phyloP scores from a whole-genome alignment of 2,113 vertebrate species.

The Rhabdornis inornatus region DNA sequence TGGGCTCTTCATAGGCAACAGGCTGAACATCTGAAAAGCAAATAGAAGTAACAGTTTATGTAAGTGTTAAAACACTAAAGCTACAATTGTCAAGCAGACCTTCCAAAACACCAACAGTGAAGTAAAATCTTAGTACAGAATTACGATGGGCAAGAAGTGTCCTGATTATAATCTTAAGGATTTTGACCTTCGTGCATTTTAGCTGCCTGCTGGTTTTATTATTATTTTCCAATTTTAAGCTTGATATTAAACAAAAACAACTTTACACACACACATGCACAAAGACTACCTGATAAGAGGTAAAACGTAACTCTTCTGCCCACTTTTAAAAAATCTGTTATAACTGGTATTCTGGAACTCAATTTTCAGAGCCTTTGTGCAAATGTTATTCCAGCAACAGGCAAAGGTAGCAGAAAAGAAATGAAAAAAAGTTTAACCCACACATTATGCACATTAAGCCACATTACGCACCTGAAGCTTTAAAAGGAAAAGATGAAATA shows the following conservation, averaged over 20 bases:
- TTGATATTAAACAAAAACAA: not conserved
- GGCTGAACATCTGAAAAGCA: conserved; percentile 89
- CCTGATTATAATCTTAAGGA: not conserved
- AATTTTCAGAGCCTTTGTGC: not conserved
- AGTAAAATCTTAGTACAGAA: not conserved
- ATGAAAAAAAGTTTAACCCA: not conserved
- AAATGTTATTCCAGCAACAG: not conserved
- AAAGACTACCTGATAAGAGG: not conserved
- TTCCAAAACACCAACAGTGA: not conserved
- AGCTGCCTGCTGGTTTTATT: not conserved
- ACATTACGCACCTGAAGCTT: not conserved
- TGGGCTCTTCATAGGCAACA: conserved; percentile 94
- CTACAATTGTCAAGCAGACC: not conserved
- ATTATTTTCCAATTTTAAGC: not conserved
- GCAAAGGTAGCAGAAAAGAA: not conserved
- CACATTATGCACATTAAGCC: not conserved
- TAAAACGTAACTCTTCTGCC: not conserved
- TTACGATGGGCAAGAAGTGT: not conserved
- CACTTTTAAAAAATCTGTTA: not conserved
- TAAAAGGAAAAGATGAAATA: not conserved
- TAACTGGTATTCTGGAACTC: not conserved
- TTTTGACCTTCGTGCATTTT: not conserved
- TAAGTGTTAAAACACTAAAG: not conserved
- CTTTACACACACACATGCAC: not conserved
- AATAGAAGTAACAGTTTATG: not conserved